phyloP scores from a whole-genome alignment of 2,797 vertebrate genomes.

The Heteromormyrus szaboi region DNA sequence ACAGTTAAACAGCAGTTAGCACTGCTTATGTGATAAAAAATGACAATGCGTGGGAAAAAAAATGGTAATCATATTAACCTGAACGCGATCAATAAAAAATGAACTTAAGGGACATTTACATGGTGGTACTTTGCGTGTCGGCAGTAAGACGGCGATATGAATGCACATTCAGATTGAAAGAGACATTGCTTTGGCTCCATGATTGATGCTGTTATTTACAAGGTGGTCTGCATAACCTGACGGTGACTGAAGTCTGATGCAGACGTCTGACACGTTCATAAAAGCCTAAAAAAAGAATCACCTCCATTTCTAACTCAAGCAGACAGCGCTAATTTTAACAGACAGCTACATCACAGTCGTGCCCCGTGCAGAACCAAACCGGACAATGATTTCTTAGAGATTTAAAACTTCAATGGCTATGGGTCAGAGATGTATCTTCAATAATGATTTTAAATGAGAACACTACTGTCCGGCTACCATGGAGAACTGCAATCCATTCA shows the following conservation, averaged over 20 bases:
- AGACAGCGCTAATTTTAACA: background rate
- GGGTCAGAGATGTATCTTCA: background rate
- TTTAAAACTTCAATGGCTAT: background rate
- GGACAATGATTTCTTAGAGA: background rate
- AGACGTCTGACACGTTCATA: background rate
- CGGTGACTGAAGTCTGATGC: background rate
- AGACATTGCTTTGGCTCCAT: background rate
- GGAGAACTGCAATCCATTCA: background rate
- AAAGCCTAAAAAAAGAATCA: background rate
- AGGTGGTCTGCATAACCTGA: background rate
- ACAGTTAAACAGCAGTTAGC: background rate
- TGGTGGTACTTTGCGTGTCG: background rate
- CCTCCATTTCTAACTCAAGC: background rate
- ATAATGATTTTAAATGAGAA: background rate
- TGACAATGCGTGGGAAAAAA: background rate
- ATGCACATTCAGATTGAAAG: background rate
- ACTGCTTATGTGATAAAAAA: background rate
- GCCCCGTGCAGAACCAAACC: background rate
- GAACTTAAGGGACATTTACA: background rate
- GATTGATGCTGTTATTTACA: constrained; percentile 10
- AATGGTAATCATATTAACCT: background rate
- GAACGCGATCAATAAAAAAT: background rate
- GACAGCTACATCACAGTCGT: background rate
- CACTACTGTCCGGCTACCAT: background rate
- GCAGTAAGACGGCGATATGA: background rate